Base-by-base conservation (phyloP, 2,797 vertebrate genomes). In the Hypotaenidia okinawae region DNA sequence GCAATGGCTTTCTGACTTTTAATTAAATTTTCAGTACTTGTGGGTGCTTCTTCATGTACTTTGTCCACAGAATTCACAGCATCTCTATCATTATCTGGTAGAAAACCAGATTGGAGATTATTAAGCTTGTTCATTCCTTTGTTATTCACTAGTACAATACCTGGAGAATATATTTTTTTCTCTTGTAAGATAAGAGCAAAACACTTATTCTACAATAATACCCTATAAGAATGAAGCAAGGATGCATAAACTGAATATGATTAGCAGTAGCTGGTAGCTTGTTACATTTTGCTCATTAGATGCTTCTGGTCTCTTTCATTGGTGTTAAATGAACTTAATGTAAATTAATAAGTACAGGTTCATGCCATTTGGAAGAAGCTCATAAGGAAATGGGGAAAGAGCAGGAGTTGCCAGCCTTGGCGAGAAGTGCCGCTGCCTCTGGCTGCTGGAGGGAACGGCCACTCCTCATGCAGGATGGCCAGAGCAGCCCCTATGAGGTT, bases 11-110 rank as follows among this genome's bases (percentile, higher is more conserved):
- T 98, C 98, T 98, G 98, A 99, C 98, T 98, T 99, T 99, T 99
- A 99, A 99, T 99, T 99, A 99, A 99, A 98, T 98, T 98, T 98
- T 97, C 97, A 98, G 97, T 98, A 97, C 98, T 98, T 98, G 97
- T 97, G 97, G 97, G 84, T 97, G 97, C 97, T 97, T 97, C 97
- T 96, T 96, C 97, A 86, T 97, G 97, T 97, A 97, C 97, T 97
- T 98, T 96, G 97, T 96, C 97, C 97, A 92, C 86, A 95, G 97
- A 97, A 97, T 97, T 97, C 81, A 81, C 89, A 92, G 97, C 79
- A 96, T 97, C 95, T 97, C 97, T 96, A 97, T 97, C 96, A 97
- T 98, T 98, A 98, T 97, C 90, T 96, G 94, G 93, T 95, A 94
- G 94, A 97, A 97, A 97, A 95, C 88, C 97, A 98, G 97, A 97